Evolutionary conservation across 2,113 vertebrate genomes (phyloP).

Genomic region (Xiphophorus couchianus): DNA sequence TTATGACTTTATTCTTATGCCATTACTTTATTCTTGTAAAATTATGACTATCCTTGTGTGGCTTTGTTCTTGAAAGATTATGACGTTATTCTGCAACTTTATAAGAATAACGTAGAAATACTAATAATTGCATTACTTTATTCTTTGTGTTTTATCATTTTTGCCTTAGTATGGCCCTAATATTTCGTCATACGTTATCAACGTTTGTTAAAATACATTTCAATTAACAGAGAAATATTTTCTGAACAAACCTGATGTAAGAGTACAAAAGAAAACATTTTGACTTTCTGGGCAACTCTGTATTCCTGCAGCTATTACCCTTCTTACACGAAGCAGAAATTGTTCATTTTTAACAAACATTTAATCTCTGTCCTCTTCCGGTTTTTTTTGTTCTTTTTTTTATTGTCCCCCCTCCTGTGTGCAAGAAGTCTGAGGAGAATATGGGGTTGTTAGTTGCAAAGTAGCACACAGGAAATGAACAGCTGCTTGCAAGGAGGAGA

Average conservation of each 20-base stretch:
- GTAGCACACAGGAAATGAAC: conserved; percentile 50
- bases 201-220: neutral
- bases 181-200: no score
- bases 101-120: no score
- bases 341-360: conserved; percentile 12
- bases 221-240: neutral
- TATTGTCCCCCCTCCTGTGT: neutral
- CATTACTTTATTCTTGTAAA: no score
- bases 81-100: no score
- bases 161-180: no score
- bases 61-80: no score
- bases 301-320: neutral
- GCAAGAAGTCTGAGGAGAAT: conserved; percentile 14
- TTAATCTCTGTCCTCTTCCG: conserved; percentile 3
- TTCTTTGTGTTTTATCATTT: no score
- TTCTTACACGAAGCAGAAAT: neutral
- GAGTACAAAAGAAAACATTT: neutral
- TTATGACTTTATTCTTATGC: no score
- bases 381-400: neutral
- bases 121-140: no score
- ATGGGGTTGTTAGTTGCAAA: conserved; percentile 50
- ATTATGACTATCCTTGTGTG: no score
- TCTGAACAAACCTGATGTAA: neutral
- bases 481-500: conserved; percentile 21
- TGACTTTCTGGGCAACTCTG: neutral